Base-by-base conservation (phyloP, 2,888 invertebrate species). In the Byasa hedistus region DNA sequence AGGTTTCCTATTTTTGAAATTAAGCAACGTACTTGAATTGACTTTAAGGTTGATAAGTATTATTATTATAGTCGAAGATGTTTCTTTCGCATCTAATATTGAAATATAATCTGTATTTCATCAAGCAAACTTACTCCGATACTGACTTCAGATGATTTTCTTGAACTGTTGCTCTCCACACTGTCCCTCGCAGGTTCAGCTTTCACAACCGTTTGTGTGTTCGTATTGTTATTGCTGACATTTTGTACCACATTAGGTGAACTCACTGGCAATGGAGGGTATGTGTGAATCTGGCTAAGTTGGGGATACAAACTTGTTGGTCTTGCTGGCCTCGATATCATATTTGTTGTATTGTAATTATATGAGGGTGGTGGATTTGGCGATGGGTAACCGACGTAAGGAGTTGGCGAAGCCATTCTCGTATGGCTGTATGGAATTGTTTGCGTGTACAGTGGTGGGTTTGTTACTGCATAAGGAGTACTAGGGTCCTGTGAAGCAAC, bases 311-410 rank as follows among this genome's bases (percentile, higher is more conserved):
- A 44, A 21, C 60, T 74, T 12, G 72, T 72, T 0, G 89, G 89
- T 21, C 85, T 75, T 0, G 87, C 79, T 1, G 89, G 84, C 48
- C 89, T 75, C 0, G 89, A 75, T 71, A 91, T 89, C 87, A 91
- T 83, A 54, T 89, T 91, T 0, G 91, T 91, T 1, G 89, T 88
- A 54, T 72, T 85, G 66, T 87, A 91, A 70, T 89, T 91, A 72
- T 89, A 91, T 0, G 80, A 65, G 0, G 80, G 75, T 1, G 75
- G 62, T 44, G 74, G 74, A 8, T 71, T 70, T 0, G 70, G 69
- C 0, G 83, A 78, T 0, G 84, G 83, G 66, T 88, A 87, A 0
- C 75, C 75, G 0, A 79, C 73, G 71, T 89, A 90, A 0, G 87
- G 83, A 0, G 84, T 64, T 0, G 90, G 89, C 0, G 87, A 70